These are phyloP conservation scores for Myotis yumanensis DNA, from an alignment of 2,113 vertebrate genomes.

Conservation along the genomic window DNA sequence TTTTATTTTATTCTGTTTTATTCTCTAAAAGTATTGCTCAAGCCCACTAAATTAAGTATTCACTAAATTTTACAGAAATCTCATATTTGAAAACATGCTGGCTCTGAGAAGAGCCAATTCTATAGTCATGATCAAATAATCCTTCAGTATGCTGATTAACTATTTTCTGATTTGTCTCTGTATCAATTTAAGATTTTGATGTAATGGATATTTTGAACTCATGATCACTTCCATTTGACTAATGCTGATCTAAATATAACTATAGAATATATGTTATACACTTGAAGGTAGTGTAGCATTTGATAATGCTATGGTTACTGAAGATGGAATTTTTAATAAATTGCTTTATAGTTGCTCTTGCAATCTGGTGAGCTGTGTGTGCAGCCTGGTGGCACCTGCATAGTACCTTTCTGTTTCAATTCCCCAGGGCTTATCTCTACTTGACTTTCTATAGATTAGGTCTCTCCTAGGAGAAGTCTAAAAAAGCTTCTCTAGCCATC, in stretches of 20 bases:
- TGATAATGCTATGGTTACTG: slow-evolving; percentile 46
- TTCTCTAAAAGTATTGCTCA: slow-evolving; percentile 35
- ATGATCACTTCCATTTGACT: not conserved
- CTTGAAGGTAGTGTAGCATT: not conserved
- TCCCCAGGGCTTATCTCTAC: slow-evolving; percentile 79
- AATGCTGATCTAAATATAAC: not conserved
- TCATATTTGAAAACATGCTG: not conserved
- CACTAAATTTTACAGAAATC: not conserved
- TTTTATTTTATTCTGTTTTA: slow-evolving; percentile 68
- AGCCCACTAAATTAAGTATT: not conserved
- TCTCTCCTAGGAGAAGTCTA: slow-evolving; percentile 81
- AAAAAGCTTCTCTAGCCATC: slow-evolving; percentile 85
- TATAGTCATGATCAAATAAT: not conserved
- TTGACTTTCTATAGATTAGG: slow-evolving; percentile 84
- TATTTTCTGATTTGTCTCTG: not conserved
- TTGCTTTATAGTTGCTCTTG: slow-evolving; percentile 54
- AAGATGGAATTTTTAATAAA: slow-evolving; percentile 69
- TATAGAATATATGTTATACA: not conserved
- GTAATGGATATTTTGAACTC: not conserved
- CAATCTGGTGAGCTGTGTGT: slow-evolving; percentile 64
- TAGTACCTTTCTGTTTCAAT: slow-evolving; percentile 76
- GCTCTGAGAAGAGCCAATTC: slow-evolving; percentile 1
- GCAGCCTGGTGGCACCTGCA: slow-evolving; percentile 35
- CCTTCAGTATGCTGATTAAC: not conserved
- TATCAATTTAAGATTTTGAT: not conserved